Evolutionary conservation across 2,888 invertebrate species (phyloP).

Genomic region (Lasiommata megera): DNA sequence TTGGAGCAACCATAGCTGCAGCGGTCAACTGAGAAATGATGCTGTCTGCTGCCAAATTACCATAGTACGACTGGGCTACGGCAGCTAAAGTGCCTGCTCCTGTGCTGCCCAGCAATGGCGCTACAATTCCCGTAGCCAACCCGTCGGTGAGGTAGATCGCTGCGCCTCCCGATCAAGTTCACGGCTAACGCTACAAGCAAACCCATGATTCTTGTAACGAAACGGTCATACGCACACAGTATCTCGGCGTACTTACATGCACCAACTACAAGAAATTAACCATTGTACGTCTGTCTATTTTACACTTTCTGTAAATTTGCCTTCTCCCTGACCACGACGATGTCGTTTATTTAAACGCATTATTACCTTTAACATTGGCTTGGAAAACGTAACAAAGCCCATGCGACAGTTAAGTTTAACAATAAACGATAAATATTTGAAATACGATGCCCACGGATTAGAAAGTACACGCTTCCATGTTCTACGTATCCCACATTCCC

Average conservation of each 20-base stretch:
- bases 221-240: too few relatives aligned
- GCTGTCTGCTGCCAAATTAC: conserved; percentile 61
- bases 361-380: background rate
- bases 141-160: conserved; percentile 58
- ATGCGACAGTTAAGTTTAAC: background rate
- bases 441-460: conserved; percentile 4
- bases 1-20: conserved; percentile 63
- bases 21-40: conserved; percentile 59
- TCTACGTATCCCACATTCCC: background rate
- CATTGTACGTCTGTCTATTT: too few relatives aligned
- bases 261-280: too few relatives aligned
- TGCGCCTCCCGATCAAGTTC: conserved; percentile 47
- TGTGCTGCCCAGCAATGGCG: conserved; percentile 60
- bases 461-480: background rate
- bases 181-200: conserved; percentile 51
- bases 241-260: too few relatives aligned
- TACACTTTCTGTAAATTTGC: too few relatives aligned
- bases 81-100: conserved; percentile 57
- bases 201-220: conserved; percentile 52
- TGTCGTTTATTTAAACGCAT: background rate
- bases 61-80: conserved; percentile 59
- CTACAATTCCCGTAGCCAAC: conserved; percentile 48
- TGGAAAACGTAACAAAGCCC: background rate
- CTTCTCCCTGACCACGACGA: background rate
- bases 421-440: conserved; percentile 4